A percentile compares a stretch with the other conserved stretches of the same genome.
phyloP scores from a whole-genome alignment of 2,888 invertebrate species.

The Phalera bucephala region DNA sequence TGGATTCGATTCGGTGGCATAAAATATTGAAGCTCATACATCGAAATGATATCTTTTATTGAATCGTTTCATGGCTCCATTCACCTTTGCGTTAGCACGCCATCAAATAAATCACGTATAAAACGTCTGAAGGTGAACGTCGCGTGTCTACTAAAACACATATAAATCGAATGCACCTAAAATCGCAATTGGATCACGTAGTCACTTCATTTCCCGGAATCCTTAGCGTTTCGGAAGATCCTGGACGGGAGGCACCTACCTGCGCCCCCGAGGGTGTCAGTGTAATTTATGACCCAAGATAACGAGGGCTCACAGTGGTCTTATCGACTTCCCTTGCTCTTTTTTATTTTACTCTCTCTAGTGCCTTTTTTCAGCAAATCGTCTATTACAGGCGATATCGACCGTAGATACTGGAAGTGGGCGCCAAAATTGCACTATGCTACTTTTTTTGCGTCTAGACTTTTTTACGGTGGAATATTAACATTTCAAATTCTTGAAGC shows the following conservation, averaged over 20 bases:
- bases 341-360: conserved; percentile 65
- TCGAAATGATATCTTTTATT: not conserved
- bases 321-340: conserved; percentile 73
- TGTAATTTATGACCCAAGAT: conserved; percentile 80
- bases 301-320: conserved; percentile 78
- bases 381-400: conserved; percentile 69
- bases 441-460: conserved; percentile 49
- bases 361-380: conserved; percentile 74
- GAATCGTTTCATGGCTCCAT: not conserved
- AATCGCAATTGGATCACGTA: conserved; percentile 83
- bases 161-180: conserved; percentile 73
- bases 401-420: conserved; percentile 50
- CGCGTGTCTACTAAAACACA: conserved; percentile 49
- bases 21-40: not conserved
- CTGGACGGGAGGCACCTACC: conserved; percentile 59
- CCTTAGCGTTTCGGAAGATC: conserved; percentile 62
- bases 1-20: not conserved
- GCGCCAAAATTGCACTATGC: conserved; percentile 35
- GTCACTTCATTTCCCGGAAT: conserved; percentile 76
- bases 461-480: conserved; percentile 32
- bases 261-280: conserved; percentile 72
- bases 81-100: not conserved
- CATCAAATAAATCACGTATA: conserved; percentile 25
- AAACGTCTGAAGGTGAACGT: conserved; percentile 35
- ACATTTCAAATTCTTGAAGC: conserved; percentile 32